phyloP scores from a whole-genome alignment of 2,888 invertebrate species.

The Aphidoletes aphidimyza region DNA sequence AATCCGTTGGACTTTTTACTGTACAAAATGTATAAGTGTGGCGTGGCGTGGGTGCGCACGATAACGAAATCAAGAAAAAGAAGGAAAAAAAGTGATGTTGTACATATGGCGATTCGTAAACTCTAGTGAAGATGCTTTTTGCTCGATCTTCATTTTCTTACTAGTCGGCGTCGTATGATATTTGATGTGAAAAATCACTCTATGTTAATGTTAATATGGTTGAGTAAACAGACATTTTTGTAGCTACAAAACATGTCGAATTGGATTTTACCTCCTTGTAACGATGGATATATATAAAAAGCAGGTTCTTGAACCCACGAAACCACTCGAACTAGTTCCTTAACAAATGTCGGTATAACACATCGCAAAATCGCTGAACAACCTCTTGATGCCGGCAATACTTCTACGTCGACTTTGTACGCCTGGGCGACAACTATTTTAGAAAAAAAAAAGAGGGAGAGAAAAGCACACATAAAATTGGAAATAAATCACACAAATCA shows the following conservation, averaged over 20 bases:
- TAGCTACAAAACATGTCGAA: background rate
- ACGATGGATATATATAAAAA: constrained; percentile 78
- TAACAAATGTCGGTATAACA: constrained; percentile 78
- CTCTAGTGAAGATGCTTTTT: background rate
- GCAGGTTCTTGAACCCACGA: constrained; percentile 81
- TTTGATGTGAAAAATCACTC: too few relatives aligned
- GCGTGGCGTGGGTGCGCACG: too few relatives aligned
- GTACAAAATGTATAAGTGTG: too few relatives aligned
- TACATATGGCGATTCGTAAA: background rate
- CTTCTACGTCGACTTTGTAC: constrained; percentile 79
- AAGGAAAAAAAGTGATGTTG: too few relatives aligned
- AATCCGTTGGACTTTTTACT: background rate
- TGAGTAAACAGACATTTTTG: too few relatives aligned
- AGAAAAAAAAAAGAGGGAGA: constrained; percentile 60
- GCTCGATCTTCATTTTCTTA: background rate
- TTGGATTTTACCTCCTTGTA: constrained; percentile 74
- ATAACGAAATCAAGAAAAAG: background rate
- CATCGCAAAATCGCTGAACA: constrained; percentile 79
- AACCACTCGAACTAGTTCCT: constrained; percentile 78
- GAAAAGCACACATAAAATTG: constrained; percentile 48
- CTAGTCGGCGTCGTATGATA: background rate
- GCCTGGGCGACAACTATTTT: constrained; percentile 76
- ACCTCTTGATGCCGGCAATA: constrained; percentile 75
- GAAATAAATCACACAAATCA: background rate
- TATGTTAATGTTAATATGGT: too few relatives aligned